Base-by-base conservation (phyloP, 1,140 invertebrate species). In the Panonychus citri region DNA sequence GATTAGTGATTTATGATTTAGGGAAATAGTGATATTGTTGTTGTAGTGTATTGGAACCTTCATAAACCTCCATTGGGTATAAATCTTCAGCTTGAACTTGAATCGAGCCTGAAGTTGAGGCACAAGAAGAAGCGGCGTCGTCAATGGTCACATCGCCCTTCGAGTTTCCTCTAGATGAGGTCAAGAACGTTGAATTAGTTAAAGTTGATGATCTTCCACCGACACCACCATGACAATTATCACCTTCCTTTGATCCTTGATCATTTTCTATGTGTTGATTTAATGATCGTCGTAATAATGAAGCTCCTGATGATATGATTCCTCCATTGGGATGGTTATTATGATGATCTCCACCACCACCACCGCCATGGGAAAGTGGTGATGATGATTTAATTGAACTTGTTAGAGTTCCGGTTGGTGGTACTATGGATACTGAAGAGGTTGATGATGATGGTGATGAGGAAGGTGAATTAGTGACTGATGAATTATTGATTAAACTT, bases 51-150 rank as follows among this genome's bases (percentile, higher is more conserved):
- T 59, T 59, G 19, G 57, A 59, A 19, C 60, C 60, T 39, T 63
- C 62, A 21, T 63, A 63, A 55, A 63, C 61, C 28, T 63, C 62
- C 56, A 63, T 55, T 8, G 62, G 62, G 40, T 63, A 63, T 15
- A 63, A 43, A 51, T 63, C 62, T n/a, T 61, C 58, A n/a, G 58
- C 59, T 54, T 63, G 62, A 17, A 63, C 62, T 27, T 63, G 62
- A 27, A 61, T 59, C 21, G 60, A 62, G 26, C 57, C 58, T 0
- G 54, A 21, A 2, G 57, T 57, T n/a, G 57, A 59, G 3, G 53
- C 57, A 37, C 57, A 55, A 26, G 43, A 54, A 25, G 30, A 42
- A 4, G 52, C 40, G n/a, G 55, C 54, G 24, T 58, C 57, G 24
- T 48, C 57, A 30, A 21, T 5, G 30, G 30, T 34, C 12, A 34